Percentiles rank a stretch among this genome's conserved stretches.
Conservation (phyloP, 2,113 vertebrate genomes). For the Ivindomyrus marchei region DNA sequence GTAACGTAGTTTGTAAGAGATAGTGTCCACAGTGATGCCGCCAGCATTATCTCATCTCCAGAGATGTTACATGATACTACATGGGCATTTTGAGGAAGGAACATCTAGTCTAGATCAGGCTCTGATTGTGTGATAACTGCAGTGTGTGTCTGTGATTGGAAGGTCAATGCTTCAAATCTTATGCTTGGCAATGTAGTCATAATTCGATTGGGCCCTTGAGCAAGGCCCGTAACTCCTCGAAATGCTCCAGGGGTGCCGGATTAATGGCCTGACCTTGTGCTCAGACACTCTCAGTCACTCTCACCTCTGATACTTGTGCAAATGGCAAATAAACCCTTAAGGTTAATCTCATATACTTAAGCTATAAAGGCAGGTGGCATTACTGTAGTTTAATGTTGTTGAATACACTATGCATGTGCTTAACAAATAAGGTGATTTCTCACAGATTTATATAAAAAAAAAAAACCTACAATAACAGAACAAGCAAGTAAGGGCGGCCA, state of each 20-base stretch:
- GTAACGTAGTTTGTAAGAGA: neutral
- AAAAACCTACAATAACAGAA: neutral
- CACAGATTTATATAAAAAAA: neutral
- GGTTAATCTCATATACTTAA: neutral
- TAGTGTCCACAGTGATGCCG: neutral
- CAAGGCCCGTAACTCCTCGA: neutral
- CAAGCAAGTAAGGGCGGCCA: neutral
- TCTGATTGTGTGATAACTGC: neutral
- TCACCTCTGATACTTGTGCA: neutral
- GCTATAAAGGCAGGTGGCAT: neutral
- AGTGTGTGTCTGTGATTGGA: neutral
- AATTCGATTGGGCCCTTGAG: neutral
- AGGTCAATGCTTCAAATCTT: neutral
- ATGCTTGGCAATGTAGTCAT: neutral
- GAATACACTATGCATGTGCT: neutral
- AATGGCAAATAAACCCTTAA: neutral
- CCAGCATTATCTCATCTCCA: neutral
- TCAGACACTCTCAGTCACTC: neutral
- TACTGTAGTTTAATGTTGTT: neutral
- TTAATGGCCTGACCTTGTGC: neutral
- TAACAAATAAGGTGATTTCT: neutral
- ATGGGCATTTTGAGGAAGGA: neutral
- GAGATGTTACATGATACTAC: neutral
- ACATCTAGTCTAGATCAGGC: neutral
- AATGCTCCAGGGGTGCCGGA: neutral